Conservation (phyloP, 1,140 invertebrate species). For the Orchestia grillus region DNA sequence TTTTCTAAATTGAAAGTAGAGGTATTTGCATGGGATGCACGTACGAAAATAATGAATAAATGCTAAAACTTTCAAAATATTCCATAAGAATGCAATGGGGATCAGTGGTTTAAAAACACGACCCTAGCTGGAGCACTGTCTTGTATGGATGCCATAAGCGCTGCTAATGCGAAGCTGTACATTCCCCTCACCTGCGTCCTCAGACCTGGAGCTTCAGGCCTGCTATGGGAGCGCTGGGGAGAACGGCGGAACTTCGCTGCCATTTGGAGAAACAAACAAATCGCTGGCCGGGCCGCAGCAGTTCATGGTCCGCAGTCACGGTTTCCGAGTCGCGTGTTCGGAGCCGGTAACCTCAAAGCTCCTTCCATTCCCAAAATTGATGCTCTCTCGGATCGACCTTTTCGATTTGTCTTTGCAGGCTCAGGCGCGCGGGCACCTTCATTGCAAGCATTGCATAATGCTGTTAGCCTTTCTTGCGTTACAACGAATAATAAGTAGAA, state of each 20-base stretch:
- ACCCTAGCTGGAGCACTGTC: not conserved
- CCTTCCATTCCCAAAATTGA: not conserved
- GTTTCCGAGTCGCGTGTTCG: not conserved
- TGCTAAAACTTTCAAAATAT: not conserved
- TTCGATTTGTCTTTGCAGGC: not conserved
- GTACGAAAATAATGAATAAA: no score
- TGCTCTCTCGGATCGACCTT: not conserved
- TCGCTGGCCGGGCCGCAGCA: not conserved
- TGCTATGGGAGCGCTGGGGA: not conserved
- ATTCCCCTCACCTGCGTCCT: not conserved
- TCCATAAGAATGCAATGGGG: not conserved
- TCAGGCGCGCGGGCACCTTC: not conserved
- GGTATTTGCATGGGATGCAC: no score
- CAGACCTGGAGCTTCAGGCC: not conserved
- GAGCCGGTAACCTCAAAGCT: not conserved
- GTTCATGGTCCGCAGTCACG: not conserved
- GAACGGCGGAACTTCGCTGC: not conserved
- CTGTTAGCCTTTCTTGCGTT: not conserved
- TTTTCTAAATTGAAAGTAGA: no score
- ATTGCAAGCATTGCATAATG: not conserved
- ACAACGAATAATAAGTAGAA: no score
- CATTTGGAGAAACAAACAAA: not conserved
- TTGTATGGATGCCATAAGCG: not conserved
- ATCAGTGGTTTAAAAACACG: not conserved
- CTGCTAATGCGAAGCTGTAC: not conserved